Conservation (phyloP, 2,888 invertebrate genomes). For the Hirtodrosophila alboralis region DNA sequence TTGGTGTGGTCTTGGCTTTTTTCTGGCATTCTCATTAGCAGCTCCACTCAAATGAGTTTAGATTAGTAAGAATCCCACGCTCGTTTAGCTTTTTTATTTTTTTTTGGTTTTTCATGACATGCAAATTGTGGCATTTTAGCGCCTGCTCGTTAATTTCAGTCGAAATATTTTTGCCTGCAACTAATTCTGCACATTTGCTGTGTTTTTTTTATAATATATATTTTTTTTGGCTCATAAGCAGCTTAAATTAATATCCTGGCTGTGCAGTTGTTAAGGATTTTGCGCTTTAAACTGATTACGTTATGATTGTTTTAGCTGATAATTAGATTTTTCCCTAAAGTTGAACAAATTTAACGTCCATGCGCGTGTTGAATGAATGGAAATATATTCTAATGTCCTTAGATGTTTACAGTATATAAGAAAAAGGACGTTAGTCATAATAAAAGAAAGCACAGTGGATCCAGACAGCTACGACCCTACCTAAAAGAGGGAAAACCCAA, state of each 20-base stretch:
- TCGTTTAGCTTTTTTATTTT: constrained; percentile 18
- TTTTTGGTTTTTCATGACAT: constrained; percentile 10
- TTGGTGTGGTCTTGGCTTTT: too few relatives aligned
- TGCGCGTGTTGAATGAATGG: not conserved
- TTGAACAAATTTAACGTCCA: too few relatives aligned
- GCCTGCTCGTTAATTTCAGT: constrained; percentile 44
- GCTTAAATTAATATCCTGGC: constrained; percentile 21
- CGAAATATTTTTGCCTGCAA: constrained; percentile 46
- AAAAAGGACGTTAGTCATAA: constrained; percentile 38
- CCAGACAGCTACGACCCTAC: constrained; percentile 22
- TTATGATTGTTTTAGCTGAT: constrained; percentile 39
- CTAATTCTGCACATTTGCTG: constrained; percentile 27
- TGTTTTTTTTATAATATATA: not conserved
- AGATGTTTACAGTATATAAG: constrained; percentile 18
- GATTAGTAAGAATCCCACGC: constrained; percentile 31
- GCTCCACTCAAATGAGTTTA: constrained; percentile 24
- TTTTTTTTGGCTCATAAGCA: constrained; percentile 43
- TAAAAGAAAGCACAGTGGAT: constrained; percentile 11
- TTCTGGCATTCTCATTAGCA: too few relatives aligned
- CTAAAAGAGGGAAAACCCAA: too few relatives aligned
- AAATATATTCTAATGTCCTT: constrained; percentile 32
- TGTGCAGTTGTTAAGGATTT: constrained; percentile 24
- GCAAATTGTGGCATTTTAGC: constrained; percentile 42
- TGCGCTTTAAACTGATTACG: constrained; percentile 33
- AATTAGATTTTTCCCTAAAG: constrained; percentile 29